Percentiles rank a stretch among this genome's conserved stretches.
phyloP scores from a whole-genome alignment of 2,113 vertebrate species.

The Camelus bactrianus region DNA sequence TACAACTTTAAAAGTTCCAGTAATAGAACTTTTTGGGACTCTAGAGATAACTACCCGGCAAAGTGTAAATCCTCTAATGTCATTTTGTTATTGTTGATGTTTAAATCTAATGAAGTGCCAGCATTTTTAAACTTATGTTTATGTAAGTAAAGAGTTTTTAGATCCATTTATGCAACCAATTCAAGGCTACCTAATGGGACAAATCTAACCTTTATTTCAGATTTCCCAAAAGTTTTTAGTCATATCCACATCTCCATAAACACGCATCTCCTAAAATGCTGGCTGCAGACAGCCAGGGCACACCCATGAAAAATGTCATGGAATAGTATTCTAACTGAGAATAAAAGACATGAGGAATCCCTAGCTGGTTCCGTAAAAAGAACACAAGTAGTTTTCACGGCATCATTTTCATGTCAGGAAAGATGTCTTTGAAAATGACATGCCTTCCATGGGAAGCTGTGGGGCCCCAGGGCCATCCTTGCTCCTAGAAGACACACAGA shows the following conservation, averaged over 20 bases:
- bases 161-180: too few species aligned
- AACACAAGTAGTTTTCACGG: slow-evolving; percentile 21
- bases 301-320: neutral
- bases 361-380: slow-evolving; percentile 43
- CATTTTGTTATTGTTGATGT: too few species aligned
- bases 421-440: slow-evolving; percentile 67
- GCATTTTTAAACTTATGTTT: too few species aligned
- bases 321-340: neutral
- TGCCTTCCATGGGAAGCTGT: slow-evolving; percentile 26
- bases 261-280: neutral
- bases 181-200: too few species aligned
- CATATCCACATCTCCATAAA: neutral
- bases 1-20: too few species aligned
- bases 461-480: neutral
- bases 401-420: slow-evolving; percentile 65
- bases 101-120: too few species aligned
- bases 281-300: neutral
- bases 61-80: too few species aligned
- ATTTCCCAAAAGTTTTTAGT: slow-evolving; percentile 12
- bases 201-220: neutral
- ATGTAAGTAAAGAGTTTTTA: too few species aligned
- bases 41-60: too few species aligned
- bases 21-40: too few species aligned
- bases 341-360: neutral
- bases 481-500: slow-evolving; percentile 25